These are phyloP conservation scores for Tyria jacobaeae DNA, from an alignment of 2,888 invertebrate species.

Conservation along the genomic window DNA sequence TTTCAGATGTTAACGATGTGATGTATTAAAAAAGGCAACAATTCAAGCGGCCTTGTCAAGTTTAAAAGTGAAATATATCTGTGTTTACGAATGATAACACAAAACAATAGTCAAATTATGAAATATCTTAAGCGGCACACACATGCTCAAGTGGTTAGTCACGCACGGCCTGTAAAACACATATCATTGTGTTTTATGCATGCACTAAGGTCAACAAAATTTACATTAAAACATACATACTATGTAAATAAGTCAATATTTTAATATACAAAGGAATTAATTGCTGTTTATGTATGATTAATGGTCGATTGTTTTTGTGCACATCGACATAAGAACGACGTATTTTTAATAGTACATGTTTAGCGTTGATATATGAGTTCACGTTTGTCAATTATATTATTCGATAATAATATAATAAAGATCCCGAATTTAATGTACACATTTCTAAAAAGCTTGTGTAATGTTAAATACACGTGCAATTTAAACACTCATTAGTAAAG, in stretches of 20 bases:
- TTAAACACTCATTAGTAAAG: no score
- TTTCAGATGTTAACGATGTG: no score
- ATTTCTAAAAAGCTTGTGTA: no score
- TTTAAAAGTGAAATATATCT: neutral
- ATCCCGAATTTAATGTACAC: no score
- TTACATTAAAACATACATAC: conserved; percentile 22
- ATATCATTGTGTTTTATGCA: conserved; percentile 46
- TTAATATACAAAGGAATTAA: conserved; percentile 45
- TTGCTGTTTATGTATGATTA: conserved; percentile 30
- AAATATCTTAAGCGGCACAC: conserved; percentile 21
- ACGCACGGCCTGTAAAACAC: conserved; percentile 45
- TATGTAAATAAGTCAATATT: conserved; percentile 36
- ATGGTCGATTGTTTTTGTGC: conserved; percentile 13
- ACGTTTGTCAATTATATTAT: neutral
- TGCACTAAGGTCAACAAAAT: conserved; percentile 46
- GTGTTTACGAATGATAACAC: neutral
- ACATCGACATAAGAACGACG: neutral
- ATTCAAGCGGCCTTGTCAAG: neutral
- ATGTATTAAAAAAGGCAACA: no score
- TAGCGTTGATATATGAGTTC: neutral
- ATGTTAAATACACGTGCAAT: no score
- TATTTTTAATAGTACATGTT: neutral
- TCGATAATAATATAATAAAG: no score
- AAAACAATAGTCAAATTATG: conserved; percentile 14
- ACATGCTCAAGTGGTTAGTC: conserved; percentile 41